A percentile compares a stretch with the other conserved stretches of the same genome.
These are phyloP conservation scores for Aphaenogaster floridana DNA, from an alignment of 1,140 invertebrate species.

Conservation along the genomic window DNA sequence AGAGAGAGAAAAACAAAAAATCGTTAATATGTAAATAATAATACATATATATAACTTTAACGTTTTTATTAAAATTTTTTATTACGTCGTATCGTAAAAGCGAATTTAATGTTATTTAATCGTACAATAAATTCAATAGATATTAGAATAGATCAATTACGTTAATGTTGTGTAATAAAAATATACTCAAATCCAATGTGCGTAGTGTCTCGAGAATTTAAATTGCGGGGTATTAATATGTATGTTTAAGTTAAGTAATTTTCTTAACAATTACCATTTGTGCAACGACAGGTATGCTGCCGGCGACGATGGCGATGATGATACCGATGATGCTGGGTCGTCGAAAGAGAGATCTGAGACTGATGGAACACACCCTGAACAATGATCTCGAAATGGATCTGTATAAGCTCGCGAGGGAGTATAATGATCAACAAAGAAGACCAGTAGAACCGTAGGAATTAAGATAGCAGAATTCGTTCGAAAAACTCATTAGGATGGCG, in stretches of 20 bases:
- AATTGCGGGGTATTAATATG: not conserved
- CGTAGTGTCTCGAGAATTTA: not conserved
- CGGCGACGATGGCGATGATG: conserved; percentile 93
- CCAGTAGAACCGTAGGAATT: conserved; percentile 26
- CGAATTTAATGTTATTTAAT: not conserved
- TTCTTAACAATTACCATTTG: conserved; percentile 2
- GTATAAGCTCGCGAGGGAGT: not conserved
- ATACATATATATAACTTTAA: not conserved
- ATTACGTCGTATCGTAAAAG: not conserved
- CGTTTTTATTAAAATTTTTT: not conserved
- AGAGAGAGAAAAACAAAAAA: not conserved
- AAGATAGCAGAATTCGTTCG: conserved; percentile 21
- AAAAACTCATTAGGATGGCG: not conserved
- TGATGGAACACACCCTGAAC: not conserved
- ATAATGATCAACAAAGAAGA: conserved; percentile 47
- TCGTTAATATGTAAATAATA: conserved; percentile 1
- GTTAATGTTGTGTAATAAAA: not conserved
- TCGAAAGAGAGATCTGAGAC: conserved; percentile 81
- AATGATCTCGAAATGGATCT: conserved; percentile 25
- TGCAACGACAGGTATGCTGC: conserved; percentile 88
- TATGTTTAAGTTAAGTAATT: not conserved
- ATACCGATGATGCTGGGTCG: conserved; percentile 91
- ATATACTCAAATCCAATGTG: not conserved
- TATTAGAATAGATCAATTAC: not conserved
- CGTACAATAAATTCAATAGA: not conserved